Evolutionary conservation across 2,113 vertebrate genomes (phyloP).

Genomic region (Oreotrochilus melanogaster): DNA sequence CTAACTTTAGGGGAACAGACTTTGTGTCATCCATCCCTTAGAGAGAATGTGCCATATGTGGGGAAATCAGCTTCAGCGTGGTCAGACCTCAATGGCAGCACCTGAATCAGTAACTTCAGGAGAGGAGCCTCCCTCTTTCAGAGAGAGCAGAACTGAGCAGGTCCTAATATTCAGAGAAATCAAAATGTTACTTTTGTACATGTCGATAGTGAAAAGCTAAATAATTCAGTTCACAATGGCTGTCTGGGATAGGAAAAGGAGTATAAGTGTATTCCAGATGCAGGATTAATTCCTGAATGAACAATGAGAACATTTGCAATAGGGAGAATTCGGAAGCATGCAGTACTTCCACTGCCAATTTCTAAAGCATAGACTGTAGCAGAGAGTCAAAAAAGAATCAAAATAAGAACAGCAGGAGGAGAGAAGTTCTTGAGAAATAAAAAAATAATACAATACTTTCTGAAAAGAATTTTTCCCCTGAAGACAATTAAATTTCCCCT

Average conservation of each 20-base stretch:
- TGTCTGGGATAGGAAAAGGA: not conserved
- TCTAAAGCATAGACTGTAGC: not conserved
- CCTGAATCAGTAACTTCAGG: not conserved
- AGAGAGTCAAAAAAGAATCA: not conserved
- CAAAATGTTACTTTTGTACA: not conserved
- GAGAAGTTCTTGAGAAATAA: conserved; percentile 15
- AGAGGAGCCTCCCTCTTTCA: not conserved
- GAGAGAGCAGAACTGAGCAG: not conserved
- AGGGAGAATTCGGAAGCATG: not conserved
- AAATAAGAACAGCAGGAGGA: conserved; percentile 23
- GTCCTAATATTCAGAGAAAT: not conserved
- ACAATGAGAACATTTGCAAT: conserved; percentile 15
- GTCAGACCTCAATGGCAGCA: not conserved
- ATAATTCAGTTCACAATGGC: not conserved
- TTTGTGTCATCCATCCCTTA: not conserved
- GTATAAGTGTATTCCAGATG: not conserved
- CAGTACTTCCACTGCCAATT: not conserved
- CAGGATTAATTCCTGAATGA: conserved; percentile 26
- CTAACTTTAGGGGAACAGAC: not conserved
- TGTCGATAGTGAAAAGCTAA: not conserved
- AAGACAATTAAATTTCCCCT: not conserved
- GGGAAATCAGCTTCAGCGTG: not conserved
- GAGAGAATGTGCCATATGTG: not conserved
- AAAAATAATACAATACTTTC: not conserved
- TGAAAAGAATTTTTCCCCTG: conserved; percentile 2